Base-by-base conservation (phyloP, 2,113 vertebrate genomes). In the Pteruthius melanotis region DNA sequence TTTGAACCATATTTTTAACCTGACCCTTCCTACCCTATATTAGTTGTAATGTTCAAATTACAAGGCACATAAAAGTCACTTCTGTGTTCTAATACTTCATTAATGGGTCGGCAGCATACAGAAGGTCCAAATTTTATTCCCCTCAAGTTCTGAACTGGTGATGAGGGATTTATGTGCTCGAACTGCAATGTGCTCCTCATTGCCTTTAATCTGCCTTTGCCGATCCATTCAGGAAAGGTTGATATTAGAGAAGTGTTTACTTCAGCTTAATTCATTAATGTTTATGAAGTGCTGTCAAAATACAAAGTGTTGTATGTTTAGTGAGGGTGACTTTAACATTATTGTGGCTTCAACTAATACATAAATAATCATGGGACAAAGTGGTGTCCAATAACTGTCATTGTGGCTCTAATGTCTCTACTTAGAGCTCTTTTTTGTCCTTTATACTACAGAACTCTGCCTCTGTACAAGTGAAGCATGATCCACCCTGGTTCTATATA, bases 171-270 rank as follows among this genome's bases (percentile, higher is more conserved):
- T 65, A 76, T 86, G 47, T 15, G 22, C 68, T 87, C 85, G 66
- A 93, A 94, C 65, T 47, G 50, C 91, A 72, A 4, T 5, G 40
- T 45, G 87, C n/a, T 87, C 82, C 91, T 91, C 78, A 42, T 89
- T 95, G 81, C 87, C 89, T 94, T 95, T 93, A 95, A 95, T 96
- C 71, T 96, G 93, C 68, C 90, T 96, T 96, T 95, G 88, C 72
- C 83, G 52, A 44, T 77, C 53, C 2, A 3, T 44, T 86, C 88
- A 66, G 87, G 87, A 63, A 66, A 86, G 94, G 92, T 60, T 95
- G 83, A 49, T 95, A 33, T 24, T 30, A 76, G 13, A 88, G 75
- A 88, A 90, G 30, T 81, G 92, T 90, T 97, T 95, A 83, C 90
- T 93, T 97, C 92, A 95, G 93, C 94, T 95, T 94, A 78, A 96